Base-by-base conservation (phyloP, 2,797 vertebrate genomes). In the Tapera naevia region DNA sequence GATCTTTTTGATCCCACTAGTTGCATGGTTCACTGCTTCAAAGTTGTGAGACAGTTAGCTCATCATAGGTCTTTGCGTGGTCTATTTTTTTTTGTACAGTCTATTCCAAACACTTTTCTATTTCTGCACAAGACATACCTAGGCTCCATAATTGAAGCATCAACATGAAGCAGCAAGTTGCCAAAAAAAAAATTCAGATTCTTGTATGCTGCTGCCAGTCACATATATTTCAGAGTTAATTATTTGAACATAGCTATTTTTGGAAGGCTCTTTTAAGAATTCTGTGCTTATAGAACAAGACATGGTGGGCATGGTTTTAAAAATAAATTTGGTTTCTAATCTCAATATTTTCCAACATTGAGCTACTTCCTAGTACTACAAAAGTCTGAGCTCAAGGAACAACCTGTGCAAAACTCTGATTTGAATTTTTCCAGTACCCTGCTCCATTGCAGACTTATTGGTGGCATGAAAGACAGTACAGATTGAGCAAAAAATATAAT, bases 401-500 rank as follows among this genome's bases (percentile, higher is more conserved):
- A 86, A 33, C 5, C 24, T 39, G 33, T 3, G 7, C 17, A 48
- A 70, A 87, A 64, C 17, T 57, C 22, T 27, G n/a, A 24, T 53
- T 16, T 76, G 7, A 80, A 41, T 51, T 80, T 37, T 72, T 79
- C 35, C 39, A 66, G 30, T 19, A 72, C 7, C 10, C 7, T 35
- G 4, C 43, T 51, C 35, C 16, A 39, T 3, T 5, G 0, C 46
- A 84, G 46, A 58, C 25, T 61, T 46, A 22, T 5, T 21, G 76
- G 22, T 2, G 39, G 16, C 23, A 91, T 21, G 45, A 75, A 87
- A 57, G 25, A 51, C 7, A 72, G 16, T 23, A 87, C 5, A 32
- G 1, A 4, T 0, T 10, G 5, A 43, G 23, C 14, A 41, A 58
- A 79, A 88, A 75, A 18, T 2, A 10, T 8, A 3, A 23, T 54